Percentiles rank a stretch among this genome's conserved stretches.
These are phyloP conservation scores for Acomys russatus DNA, from an alignment of 2,797 vertebrate species.

Conservation along the genomic window DNA sequence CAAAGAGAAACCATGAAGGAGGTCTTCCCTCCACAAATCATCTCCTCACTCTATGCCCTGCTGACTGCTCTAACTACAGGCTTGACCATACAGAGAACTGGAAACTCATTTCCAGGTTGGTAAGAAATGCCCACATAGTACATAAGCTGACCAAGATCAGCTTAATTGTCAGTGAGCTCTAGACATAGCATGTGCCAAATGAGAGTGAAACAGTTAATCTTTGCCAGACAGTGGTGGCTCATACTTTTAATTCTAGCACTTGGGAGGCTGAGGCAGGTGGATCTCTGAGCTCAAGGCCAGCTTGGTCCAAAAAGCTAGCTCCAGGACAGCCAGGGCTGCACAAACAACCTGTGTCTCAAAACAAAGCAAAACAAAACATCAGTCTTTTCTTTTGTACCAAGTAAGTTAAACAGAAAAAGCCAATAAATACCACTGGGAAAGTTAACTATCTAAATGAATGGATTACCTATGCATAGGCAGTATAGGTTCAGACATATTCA, in stretches of 20 bases:
- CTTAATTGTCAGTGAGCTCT: neutral
- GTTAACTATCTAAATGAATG: neutral
- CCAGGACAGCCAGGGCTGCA: neutral
- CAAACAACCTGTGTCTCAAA: neutral
- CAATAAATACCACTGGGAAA: neutral
- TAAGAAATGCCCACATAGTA: neutral
- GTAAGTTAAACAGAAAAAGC: neutral
- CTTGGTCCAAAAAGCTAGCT: neutral
- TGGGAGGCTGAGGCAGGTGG: neutral
- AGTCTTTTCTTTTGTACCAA: neutral
- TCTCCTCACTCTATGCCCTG: neutral
- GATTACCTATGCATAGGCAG: neutral
- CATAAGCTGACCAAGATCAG: neutral
- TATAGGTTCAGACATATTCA: neutral
- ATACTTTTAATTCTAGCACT: neutral
- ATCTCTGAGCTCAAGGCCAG: neutral
- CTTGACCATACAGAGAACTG: neutral
- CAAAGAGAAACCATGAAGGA: neutral
- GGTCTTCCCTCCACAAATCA: neutral
- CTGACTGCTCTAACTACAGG: neutral
- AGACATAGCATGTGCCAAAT: neutral
- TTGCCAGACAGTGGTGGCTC: neutral
- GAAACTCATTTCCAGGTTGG: neutral
- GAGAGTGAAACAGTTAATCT: neutral
- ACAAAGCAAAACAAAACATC: too few relatives aligned